Conservation (phyloP, 2,888 invertebrate species). For the Torymus aiolomorphi region DNA sequence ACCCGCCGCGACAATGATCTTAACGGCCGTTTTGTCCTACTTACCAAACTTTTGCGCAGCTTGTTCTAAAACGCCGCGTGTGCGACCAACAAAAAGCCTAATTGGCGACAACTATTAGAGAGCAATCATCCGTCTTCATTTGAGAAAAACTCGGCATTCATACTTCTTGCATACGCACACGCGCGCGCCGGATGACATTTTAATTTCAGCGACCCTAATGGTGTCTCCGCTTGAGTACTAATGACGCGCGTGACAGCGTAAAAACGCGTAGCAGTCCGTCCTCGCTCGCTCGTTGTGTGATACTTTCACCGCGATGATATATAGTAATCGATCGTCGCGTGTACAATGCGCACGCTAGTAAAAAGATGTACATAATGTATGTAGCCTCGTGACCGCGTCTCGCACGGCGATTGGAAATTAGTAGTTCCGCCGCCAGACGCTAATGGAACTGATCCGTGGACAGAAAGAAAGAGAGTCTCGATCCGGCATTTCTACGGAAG, state of each 20-base stretch:
- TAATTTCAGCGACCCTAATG: constrained; percentile 13
- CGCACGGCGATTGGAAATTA: background rate
- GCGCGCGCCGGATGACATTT: constrained; percentile 4
- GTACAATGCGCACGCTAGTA: no score
- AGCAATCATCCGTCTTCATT: constrained; percentile 20
- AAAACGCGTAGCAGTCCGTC: background rate
- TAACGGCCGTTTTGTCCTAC: constrained; percentile 30
- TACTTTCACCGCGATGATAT: no score
- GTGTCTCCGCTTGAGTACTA: background rate
- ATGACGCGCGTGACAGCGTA: background rate
- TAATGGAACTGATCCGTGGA: background rate
- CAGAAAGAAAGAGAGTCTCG: constrained; percentile 3
- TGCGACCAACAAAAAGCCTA: background rate
- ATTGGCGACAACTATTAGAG: constrained; percentile 19
- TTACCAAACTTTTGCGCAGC: background rate
- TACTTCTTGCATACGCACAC: no score
- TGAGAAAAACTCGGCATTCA: background rate
- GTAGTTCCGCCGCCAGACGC: background rate
- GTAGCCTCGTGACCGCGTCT: background rate
- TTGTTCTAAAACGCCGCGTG: background rate
- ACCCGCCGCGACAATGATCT: constrained; percentile 28
- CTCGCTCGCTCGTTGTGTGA: no score
- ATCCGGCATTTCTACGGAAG: background rate
- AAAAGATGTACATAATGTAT: no score
- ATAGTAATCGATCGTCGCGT: no score